A percentile compares a stretch with the other conserved stretches of the same genome.
Conservation (phyloP, 2,797 vertebrate species). For the Silurus lanzhouensis region DNA sequence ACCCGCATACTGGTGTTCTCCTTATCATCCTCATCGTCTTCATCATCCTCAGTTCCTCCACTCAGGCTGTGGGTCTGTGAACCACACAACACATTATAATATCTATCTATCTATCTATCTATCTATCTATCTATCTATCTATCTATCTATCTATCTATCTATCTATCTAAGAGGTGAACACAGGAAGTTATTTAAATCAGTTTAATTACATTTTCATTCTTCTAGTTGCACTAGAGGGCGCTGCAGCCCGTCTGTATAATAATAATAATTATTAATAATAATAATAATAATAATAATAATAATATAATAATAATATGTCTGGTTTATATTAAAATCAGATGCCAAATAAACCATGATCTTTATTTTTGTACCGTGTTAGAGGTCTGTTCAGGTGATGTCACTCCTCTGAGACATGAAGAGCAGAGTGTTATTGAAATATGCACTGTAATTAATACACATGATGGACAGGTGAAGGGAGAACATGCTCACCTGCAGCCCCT, state of each 20-base stretch:
- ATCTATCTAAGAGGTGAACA: neutral
- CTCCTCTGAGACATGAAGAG: constrained; percentile 14
- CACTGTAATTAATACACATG: no score
- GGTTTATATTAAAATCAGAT: neutral
- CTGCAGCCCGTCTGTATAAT: neutral
- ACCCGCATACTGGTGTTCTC: constrained; percentile 14
- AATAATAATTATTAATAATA: no score
- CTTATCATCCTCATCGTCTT: constrained; percentile 27
- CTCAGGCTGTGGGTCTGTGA: neutral
- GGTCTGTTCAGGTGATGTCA: constrained; percentile 20
- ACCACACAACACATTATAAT: neutral
- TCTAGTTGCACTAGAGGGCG: neutral
- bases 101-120: neutral
- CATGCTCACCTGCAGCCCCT: neutral
- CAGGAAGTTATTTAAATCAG: no score
- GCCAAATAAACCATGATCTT: neutral
- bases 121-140: neutral
- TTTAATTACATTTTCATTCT: neutral
- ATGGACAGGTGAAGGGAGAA: neutral
- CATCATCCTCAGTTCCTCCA: neutral
- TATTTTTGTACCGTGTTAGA: constrained; percentile 46
- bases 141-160: neutral
- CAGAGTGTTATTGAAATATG: neutral
- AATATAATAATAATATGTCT: no score
- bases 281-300: no score